Evolutionary conservation across 2,113 vertebrate species (phyloP).

Genomic region (Ctenodactylus gundi): DNA sequence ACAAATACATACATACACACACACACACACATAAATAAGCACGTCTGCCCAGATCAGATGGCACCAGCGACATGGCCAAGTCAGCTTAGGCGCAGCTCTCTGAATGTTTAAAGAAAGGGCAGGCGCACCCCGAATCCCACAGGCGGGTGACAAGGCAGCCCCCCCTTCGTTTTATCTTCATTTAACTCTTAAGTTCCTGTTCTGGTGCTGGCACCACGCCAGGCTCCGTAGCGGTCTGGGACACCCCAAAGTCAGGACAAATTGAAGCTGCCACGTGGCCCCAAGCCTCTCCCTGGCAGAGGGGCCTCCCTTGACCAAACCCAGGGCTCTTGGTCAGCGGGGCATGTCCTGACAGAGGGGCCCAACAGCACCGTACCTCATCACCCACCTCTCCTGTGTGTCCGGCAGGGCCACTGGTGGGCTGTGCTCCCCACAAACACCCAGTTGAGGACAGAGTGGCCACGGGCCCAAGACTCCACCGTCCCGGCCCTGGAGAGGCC

Average conservation of each 20-base stretch:
- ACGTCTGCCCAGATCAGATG: too few species aligned
- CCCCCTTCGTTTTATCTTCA: not conserved
- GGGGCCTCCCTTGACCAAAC: not conserved
- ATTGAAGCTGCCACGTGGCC: not conserved
- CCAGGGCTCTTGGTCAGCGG: too few species aligned
- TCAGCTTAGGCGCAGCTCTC: slow-evolving; percentile 51
- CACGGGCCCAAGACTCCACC: too few species aligned
- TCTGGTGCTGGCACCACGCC: not conserved
- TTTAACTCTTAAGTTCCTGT: not conserved
- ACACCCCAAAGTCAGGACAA: not conserved
- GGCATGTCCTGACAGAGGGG: too few species aligned
- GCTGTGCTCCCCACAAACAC: too few species aligned
- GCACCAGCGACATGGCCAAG: too few species aligned
- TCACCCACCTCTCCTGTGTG: accelerated
- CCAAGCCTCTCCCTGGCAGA: not conserved
- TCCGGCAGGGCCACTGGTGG: too few species aligned
- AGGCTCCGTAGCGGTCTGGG: not conserved
- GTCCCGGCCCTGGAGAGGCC: not conserved
- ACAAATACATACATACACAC: too few species aligned
- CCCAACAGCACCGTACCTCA: too few species aligned
- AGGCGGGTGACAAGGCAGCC: not conserved
- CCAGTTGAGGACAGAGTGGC: too few species aligned
- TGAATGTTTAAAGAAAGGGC: not conserved
- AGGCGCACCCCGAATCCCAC: not conserved
- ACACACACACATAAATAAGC: too few species aligned